A percentile compares a stretch with the other conserved stretches of the same genome.
These are phyloP conservation scores for Lerista edwardsae DNA, from an alignment of 2,797 vertebrate species.

Conservation along the genomic window DNA sequence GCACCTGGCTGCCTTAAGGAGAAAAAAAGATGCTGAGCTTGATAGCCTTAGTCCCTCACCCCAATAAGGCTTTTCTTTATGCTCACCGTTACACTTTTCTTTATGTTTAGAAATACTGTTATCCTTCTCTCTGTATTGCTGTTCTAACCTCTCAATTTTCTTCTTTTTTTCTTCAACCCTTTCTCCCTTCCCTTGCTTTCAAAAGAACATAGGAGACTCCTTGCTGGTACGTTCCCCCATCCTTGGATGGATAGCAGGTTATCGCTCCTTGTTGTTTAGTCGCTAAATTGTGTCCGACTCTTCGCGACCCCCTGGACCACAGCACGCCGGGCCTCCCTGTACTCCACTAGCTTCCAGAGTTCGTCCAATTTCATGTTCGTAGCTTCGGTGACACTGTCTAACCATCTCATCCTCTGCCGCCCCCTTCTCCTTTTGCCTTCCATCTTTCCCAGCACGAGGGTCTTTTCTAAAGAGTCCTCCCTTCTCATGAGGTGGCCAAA, in stretches of 20 bases:
- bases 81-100: too few relatives aligned
- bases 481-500: too few relatives aligned
- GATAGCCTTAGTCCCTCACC: neutral
- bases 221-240: constrained; percentile 69
- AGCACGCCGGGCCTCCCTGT: too few relatives aligned
- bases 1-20: neutral
- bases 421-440: too few relatives aligned
- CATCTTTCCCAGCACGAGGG: too few relatives aligned
- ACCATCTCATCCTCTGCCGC: too few relatives aligned
- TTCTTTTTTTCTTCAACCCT: constrained; percentile 54
- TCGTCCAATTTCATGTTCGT: too few relatives aligned
- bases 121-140: constrained; percentile 30
- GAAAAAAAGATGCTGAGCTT: neutral
- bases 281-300: too few relatives aligned
- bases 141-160: constrained; percentile 67
- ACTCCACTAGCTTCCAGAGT: too few relatives aligned
- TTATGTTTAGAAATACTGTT: neutral
- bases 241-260: neutral
- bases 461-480: too few relatives aligned
- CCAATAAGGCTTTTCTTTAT: neutral
- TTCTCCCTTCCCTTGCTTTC: constrained; percentile 59
- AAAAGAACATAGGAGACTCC: constrained; percentile 78
- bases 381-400: too few relatives aligned
- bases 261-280: neutral
- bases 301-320: too few relatives aligned